A percentile compares a stretch with the other conserved stretches of the same genome.
phyloP scores from a whole-genome alignment of 2,888 invertebrate species.

The Selenia dentaria region DNA sequence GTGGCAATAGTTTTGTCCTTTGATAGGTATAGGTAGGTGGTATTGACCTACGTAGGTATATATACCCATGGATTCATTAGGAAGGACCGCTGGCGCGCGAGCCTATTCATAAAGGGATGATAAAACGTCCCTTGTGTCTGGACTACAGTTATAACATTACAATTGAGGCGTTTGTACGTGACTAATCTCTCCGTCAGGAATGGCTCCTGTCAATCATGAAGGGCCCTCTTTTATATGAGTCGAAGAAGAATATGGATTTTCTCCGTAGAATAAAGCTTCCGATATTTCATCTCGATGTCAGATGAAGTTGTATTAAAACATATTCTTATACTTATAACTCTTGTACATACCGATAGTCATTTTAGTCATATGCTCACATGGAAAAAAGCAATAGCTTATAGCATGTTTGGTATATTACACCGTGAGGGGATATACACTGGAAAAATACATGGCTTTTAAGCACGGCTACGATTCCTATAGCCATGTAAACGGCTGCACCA shows the following conservation, averaged over 20 bases:
- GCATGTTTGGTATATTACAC: too few relatives aligned
- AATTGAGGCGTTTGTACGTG: slow-evolving; percentile 5
- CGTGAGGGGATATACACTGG: too few relatives aligned
- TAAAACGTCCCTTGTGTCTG: slow-evolving; percentile 8
- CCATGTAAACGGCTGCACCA: too few relatives aligned
- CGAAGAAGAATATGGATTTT: not conserved
- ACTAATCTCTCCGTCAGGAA: not conserved
- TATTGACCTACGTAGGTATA: not conserved
- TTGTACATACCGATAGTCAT: too few relatives aligned
- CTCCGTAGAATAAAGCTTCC: too few relatives aligned
- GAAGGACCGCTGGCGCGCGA: slow-evolving; percentile 3
- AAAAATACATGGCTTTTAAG: too few relatives aligned
- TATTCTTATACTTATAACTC: too few relatives aligned
- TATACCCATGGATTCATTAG: slow-evolving; percentile 10
- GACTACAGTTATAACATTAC: slow-evolving; percentile 1
- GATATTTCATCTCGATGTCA: too few relatives aligned
- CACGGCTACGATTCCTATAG: too few relatives aligned
- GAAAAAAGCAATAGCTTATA: too few relatives aligned
- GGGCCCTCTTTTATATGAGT: not conserved
- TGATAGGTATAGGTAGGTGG: slow-evolving; percentile 2
- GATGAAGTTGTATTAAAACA: too few relatives aligned
- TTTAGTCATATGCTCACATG: too few relatives aligned
- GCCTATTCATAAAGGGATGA: slow-evolving; percentile 9
- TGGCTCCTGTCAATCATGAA: slow-evolving; percentile 7
- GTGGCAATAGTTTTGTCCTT: slow-evolving; percentile 10